phyloP scores from a whole-genome alignment of 2,888 invertebrate species.

The Alloplasta piceator region DNA sequence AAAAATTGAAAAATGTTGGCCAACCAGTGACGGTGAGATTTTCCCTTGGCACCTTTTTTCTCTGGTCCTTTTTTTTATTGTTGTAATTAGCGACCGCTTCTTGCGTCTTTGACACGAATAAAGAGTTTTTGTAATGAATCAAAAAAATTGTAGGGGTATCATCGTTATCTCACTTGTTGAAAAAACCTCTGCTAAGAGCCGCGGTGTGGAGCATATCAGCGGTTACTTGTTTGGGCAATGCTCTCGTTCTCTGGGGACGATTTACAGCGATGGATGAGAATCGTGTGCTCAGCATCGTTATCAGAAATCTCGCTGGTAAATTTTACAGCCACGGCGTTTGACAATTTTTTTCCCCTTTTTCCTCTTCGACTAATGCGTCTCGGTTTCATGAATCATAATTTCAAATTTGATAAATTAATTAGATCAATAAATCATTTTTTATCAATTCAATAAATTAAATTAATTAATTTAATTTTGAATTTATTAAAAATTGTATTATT shows the following conservation, averaged over 20 bases:
- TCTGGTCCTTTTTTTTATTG: constrained; percentile 24
- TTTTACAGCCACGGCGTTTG: constrained; percentile 3
- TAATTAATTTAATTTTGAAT: too few relatives aligned
- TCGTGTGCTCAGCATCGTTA: constrained; percentile 86
- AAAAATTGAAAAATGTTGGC: constrained; percentile 85
- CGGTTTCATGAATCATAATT: too few relatives aligned
- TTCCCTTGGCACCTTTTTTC: too few relatives aligned
- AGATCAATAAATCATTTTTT: too few relatives aligned
- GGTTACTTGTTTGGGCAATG: constrained; percentile 86
- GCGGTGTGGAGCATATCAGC: constrained; percentile 87
- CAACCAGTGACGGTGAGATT: constrained; percentile 86
- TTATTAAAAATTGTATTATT: too few relatives aligned
- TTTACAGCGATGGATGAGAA: constrained; percentile 87
- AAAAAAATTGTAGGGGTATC: constrained; percentile 84
- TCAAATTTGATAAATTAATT: too few relatives aligned
- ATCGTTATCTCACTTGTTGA: constrained; percentile 86
- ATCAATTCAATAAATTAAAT: too few relatives aligned
- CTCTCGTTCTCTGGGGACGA: constrained; percentile 87
- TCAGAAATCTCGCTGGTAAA: constrained; percentile 87
- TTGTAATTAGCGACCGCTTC: neutral
- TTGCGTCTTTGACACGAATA: neutral
- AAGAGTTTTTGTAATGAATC: too few relatives aligned
- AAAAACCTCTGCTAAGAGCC: constrained; percentile 85
- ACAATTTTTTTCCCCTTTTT: too few relatives aligned
- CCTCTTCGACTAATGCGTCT: too few relatives aligned